A percentile compares a stretch with the other conserved stretches of the same genome.
Evolutionary conservation across 35 echinoderm and acorn worm species (phyloP).

Genomic region (Amphiura filiformis): DNA sequence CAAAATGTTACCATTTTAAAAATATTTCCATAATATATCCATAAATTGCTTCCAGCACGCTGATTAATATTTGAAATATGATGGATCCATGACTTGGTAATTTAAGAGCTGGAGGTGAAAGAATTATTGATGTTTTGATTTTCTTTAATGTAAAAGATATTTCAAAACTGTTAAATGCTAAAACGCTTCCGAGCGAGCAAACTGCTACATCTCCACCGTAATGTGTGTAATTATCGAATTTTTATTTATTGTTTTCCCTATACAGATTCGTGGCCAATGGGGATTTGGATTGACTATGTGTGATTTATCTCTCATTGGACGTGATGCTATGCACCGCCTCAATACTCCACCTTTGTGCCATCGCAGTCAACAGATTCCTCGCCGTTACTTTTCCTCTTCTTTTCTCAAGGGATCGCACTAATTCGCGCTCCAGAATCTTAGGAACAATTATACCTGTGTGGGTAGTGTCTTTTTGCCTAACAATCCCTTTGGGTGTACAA

Average conservation of each 20-base stretch:
- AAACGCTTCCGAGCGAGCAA: too few relatives aligned
- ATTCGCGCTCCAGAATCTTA: constrained; percentile 87
- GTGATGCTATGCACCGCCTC: constrained; percentile 96
- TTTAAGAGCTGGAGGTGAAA: too few relatives aligned
- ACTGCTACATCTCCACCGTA: too few relatives aligned
- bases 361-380: constrained; percentile 95
- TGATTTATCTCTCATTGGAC: constrained; percentile 83
- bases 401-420: constrained; percentile 84
- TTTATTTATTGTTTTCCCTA: constrained; percentile 30
- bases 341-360: constrained; percentile 95
- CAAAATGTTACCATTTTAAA: too few relatives aligned
- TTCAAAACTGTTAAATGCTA: too few relatives aligned
- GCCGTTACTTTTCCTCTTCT: constrained; percentile 97
- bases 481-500: constrained; percentile 69
- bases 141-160: too few relatives aligned
- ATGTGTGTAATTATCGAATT: too few relatives aligned
- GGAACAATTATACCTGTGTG: constrained; percentile 95
- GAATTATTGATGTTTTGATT: too few relatives aligned
- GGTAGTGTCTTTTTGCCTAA: constrained; percentile 76
- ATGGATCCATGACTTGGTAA: too few relatives aligned
- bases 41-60: too few relatives aligned
- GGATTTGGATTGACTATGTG: constrained; percentile 82
- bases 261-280: constrained; percentile 85
- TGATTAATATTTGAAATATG: too few relatives aligned
- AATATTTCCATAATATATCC: too few relatives aligned